Conservation (phyloP, 2,888 invertebrate species). For the Phyllotreta cruciferae region DNA sequence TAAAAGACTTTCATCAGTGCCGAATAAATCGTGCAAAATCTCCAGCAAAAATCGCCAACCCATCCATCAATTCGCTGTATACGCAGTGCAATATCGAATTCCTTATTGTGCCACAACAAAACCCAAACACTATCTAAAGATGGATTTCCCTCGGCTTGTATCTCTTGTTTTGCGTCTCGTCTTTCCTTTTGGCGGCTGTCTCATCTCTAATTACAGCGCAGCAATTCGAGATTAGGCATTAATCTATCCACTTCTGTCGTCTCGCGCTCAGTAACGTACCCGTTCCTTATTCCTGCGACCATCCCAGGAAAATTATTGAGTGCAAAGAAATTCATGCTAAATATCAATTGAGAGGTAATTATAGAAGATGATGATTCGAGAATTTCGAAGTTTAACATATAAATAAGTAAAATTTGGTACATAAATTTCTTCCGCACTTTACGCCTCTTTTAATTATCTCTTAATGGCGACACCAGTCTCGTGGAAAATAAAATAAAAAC, state of each 20-base stretch:
- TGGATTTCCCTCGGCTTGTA: background rate
- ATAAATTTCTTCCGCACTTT: too few species aligned
- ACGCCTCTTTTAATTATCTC: too few species aligned
- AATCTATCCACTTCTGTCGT: conserved; percentile 33
- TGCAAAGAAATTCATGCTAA: too few species aligned
- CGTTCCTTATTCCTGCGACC: conserved; percentile 28
- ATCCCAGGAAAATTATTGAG: too few species aligned
- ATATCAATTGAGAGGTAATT: too few species aligned
- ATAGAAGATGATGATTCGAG: too few species aligned
- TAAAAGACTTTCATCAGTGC: too few species aligned
- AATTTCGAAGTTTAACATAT: too few species aligned
- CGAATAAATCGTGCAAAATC: too few species aligned
- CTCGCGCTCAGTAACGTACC: conserved; percentile 33
- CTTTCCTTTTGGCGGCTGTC: conserved; percentile 10
- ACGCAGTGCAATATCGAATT: conserved; percentile 5
- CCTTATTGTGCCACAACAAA: conserved; percentile 9
- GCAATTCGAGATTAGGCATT: conserved; percentile 39
- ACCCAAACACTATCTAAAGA: conserved; percentile 3
- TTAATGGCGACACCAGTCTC: too few species aligned
- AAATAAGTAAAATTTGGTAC: too few species aligned
- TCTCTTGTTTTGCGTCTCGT: background rate
- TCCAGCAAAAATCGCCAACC: background rate
- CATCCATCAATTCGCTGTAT: conserved; percentile 5
- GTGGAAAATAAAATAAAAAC: too few species aligned
- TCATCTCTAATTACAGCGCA: conserved; percentile 33